Base-by-base conservation (phyloP, 23 tunicate species). In the Phallusia fumigata region DNA sequence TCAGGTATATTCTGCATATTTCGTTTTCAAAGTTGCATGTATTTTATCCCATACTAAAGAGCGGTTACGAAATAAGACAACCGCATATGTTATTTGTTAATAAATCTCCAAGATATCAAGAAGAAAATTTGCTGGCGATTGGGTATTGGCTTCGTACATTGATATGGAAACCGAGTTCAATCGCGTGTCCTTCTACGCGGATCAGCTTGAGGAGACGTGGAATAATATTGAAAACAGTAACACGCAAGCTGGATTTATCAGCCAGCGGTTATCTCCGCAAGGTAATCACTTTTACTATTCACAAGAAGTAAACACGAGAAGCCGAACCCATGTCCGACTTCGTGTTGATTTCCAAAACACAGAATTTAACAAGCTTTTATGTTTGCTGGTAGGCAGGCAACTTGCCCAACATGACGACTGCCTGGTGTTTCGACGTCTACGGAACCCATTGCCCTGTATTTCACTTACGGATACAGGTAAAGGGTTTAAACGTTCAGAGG, bases 401-500 rank as follows among this genome's bases (percentile, higher is more conserved):
- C 78, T 77, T n/a, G 50, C 80, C 80, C 84, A 74, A 80, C 45
- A 58, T 15, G 91, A 87, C 74, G 91, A 87, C 58, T 87, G 91
- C 45, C 21, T 81, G 15, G 85, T 84, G 78, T 87, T 81, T 65
- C 33, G 31, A 3, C 77, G 64, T 26, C 73, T 84, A 30, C 85
- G 86, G 11, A 53, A 84, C 30, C 85, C 85, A 19, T 65, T 89
- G 35, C 94, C 94, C 0, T 89, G 94, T 72, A 84, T 89, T 32
- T 69, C 94, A 12, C 26, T 89, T 6, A 89, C 94, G 30, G 94
- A 89, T 53, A 89, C 94, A 72, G 94, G 94, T 89, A 30, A 36
- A n/a, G n/a, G n/a, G n/a, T n/a, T n/a, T n/a, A n/a, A n/a, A n/a
- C n/a, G n/a, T n/a, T n/a, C n/a, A n/a, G n/a, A n/a, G n/a, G n/a